Evolutionary conservation across 2,888 invertebrate genomes (phyloP), one percentile per base, ranked within the genome.

Genomic region (Sesia bembeciformis): DNA sequence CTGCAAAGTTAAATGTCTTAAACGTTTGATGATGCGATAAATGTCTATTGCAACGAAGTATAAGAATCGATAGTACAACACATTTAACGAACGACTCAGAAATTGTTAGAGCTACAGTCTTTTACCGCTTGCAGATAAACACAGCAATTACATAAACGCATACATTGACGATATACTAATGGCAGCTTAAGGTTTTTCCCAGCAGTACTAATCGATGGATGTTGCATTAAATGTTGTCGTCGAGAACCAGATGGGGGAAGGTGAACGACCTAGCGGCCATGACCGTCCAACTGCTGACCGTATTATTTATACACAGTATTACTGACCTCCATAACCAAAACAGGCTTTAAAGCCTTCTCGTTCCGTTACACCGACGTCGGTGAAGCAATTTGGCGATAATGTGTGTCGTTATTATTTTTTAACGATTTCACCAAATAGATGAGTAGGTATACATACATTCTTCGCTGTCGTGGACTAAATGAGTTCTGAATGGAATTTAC

Each of bases 241-340:
- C 46, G 8, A 38, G 38, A 50, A 50, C 38, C 5, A 50, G 50
- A 50, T 7, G 8, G 41, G 46, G 52, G 6, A 53, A 63, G 68
- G 57, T 70, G 65, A 68, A 63, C 57, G 55, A 55, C 55, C 55
- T 46, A 23, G n/a, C 42, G 57, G 57, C 57, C 57, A 51, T 57
- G 76, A 77, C 76, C 74, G 63, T 68, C 62, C 49, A 62, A 62
- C 66, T 62, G 57, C 65, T 64, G 56, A 54, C 51, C 55, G 55
- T 53, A 53, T 58, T 59, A 57, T 61, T 57, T 60, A 53, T 56
- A 55, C 55, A 60, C 59, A 55, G 66, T 68, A 70, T 67, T 64
- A 67, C 66, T 81, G 77, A 79, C 82, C 80, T 63, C 69, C 62
- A 64, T 73, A 61, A 60, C 59, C 53, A 58, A 58, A 67, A 68